phyloP scores from a whole-genome alignment of 1,140 invertebrate species.

The Neuroterus valhalla region DNA sequence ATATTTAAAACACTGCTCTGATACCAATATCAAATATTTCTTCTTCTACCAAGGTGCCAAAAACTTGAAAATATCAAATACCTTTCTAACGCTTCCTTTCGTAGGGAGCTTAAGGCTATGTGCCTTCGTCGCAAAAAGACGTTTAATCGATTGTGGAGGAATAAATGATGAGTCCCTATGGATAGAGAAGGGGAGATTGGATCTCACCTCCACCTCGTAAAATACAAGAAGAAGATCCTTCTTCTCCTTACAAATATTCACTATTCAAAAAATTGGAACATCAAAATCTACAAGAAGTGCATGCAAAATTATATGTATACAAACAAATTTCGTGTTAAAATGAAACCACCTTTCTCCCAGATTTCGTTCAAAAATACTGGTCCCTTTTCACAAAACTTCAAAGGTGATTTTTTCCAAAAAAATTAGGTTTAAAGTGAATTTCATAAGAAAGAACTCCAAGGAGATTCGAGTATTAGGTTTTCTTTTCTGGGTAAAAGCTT shows the following conservation, averaged over 20 bases:
- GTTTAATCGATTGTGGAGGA: conserved; percentile 19
- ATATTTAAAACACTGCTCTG: not conserved
- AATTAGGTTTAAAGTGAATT: not conserved
- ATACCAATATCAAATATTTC: not conserved
- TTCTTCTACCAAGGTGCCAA: not conserved
- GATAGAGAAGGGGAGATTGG: conserved; percentile 8
- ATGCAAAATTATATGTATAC: too few species aligned
- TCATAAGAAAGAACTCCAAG: not conserved
- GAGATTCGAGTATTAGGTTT: conserved; percentile 1
- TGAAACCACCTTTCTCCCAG: too few species aligned
- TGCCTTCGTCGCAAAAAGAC: not conserved
- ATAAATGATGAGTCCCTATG: conserved; percentile 11
- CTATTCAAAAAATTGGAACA: too few species aligned
- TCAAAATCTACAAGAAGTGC: too few species aligned
- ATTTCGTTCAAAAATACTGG: too few species aligned
- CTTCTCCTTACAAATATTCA: too few species aligned
- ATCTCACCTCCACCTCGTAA: conserved; percentile 14
- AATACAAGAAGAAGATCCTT: too few species aligned
- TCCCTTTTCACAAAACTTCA: too few species aligned
- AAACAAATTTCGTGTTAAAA: too few species aligned
- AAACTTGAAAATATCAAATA: conserved; percentile 7
- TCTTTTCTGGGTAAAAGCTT: not conserved
- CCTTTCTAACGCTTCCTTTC: conserved; percentile 10
- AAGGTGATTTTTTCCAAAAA: too few species aligned
- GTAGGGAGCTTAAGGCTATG: conserved; percentile 15